Evolutionary conservation across 1,140 invertebrate genomes (phyloP).

Genomic region (Andrena cerasifolii): DNA sequence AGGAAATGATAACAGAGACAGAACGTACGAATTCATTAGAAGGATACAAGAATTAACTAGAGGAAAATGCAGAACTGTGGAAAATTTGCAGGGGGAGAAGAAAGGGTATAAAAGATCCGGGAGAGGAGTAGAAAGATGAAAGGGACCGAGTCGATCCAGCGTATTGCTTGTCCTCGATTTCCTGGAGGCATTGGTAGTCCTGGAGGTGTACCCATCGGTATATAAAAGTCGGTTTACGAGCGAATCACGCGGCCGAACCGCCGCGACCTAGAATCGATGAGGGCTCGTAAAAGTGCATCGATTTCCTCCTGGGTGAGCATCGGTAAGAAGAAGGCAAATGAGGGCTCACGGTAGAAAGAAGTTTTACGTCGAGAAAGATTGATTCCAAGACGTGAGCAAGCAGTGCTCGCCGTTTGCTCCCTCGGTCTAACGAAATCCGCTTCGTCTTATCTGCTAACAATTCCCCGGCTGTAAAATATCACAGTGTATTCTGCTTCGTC

Average conservation of each 20-base stretch:
- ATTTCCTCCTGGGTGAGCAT: constrained; percentile 23
- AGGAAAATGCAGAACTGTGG: neutral
- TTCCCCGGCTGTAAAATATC: neutral
- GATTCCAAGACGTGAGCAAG: constrained; percentile 28
- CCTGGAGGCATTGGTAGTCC: constrained; percentile 9
- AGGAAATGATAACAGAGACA: neutral
- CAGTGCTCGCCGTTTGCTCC: neutral
- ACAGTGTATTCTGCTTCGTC: no score
- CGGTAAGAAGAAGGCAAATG: constrained; percentile 38
- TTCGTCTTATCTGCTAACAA: neutral
- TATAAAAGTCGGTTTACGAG: constrained; percentile 60
- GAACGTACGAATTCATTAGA: neutral
- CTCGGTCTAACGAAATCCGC: constrained; percentile 4
- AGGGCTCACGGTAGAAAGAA: constrained; percentile 16
- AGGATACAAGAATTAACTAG: no score
- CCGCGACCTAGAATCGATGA: constrained; percentile 47
- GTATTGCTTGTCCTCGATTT: constrained; percentile 59
- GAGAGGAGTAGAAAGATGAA: constrained; percentile 5
- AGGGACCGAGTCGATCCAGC: neutral
- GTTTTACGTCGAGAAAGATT: constrained; percentile 28
- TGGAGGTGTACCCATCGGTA: constrained; percentile 17
- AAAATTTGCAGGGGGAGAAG: neutral
- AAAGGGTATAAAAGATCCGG: neutral
- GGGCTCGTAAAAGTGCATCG: constrained; percentile 52
- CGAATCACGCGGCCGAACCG: constrained; percentile 54